Percentiles rank a stretch among this genome's conserved stretches.
Evolutionary conservation across 2,113 vertebrate genomes (phyloP).

Genomic region (Sinocyclocheilus anshuiensis): DNA sequence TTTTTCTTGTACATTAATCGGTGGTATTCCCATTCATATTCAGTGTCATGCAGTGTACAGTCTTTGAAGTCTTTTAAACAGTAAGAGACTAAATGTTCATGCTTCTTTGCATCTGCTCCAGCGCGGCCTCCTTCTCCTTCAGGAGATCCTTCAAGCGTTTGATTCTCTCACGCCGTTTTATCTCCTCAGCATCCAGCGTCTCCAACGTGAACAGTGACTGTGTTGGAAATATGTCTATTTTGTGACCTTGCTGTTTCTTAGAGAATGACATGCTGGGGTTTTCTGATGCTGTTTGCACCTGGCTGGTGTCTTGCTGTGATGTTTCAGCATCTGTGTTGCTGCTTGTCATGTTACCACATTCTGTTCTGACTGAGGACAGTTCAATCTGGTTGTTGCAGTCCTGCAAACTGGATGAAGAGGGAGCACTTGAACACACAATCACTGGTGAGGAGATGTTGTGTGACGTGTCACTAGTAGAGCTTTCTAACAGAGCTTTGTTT

Average conservation of each 20-base stretch:
- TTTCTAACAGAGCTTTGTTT: background rate
- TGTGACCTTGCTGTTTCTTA: background rate
- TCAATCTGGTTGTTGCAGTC: no score
- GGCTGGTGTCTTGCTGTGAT: no score
- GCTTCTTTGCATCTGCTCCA: constrained; percentile 78
- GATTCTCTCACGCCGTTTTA: constrained; percentile 81
- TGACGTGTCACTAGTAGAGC: background rate
- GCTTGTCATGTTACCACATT: no score
- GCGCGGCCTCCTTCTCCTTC: constrained; percentile 78
- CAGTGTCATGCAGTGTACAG: background rate
- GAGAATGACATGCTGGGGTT: constrained; percentile 12
- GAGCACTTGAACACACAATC: background rate
- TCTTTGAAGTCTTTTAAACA: background rate
- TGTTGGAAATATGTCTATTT: background rate
- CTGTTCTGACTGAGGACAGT: no score
- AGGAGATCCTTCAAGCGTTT: constrained; percentile 78
- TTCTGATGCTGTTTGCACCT: background rate
- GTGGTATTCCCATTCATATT: background rate
- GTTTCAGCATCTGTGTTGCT: no score
- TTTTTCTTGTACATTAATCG: background rate
- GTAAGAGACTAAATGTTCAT: constrained; percentile 52
- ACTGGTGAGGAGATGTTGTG: background rate
- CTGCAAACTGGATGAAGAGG: no score
- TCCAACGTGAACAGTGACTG: constrained; percentile 32
- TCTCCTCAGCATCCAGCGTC: constrained; percentile 74